Base-by-base conservation (phyloP, 2,113 vertebrate genomes). In the Urocynchramus pylzowi region DNA sequence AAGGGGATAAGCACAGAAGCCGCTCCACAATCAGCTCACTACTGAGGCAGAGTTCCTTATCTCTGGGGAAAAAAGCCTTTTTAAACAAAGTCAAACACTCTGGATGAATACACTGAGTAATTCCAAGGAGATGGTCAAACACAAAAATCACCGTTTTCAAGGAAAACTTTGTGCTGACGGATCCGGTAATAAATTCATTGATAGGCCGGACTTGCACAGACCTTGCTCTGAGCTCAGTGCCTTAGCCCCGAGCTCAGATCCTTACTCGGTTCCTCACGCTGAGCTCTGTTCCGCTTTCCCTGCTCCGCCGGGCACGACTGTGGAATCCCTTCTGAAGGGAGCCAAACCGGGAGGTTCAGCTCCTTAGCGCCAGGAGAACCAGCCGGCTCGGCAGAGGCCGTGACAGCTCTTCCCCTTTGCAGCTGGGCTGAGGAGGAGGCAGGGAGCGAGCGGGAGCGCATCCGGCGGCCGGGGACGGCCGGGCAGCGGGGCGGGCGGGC, bases 391-490 rank as follows among this genome's bases (percentile, higher is more conserved):
- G 35, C 8, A 27, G 47, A 23, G 44, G 16, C 70, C 5, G 0
- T 1, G n/a, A 2, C 56, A 19, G 71, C 67, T 47, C 11, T 1
- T 39, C 15, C 83, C 74, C 24, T 7, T 3, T 1, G 68, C 57
- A 67, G 63, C 2, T 9, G 56, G 42, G 76, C 7, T 4, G 42
- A 12, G 18, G 42, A 12, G 18, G 39, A 16, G 3, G 44, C 53
- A 2, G 2, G 1, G 57, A 56, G 33, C 8, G 42, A 33, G 12
- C 2, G 17, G 22, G 39, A 53, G 30, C 8, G 2, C 1, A 12
- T 12, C 11, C 4, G 21, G 13, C 47, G 12, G 35, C 54, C 5
- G 18, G 67, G 84, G 42, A 22, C 2, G 4, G 26, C 30, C 11
- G 5, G 73, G 10, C n/a, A 20, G 20, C 10, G 6, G 10, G 26